A percentile compares a stretch with the other conserved stretches of the same genome.
phyloP scores from a whole-genome alignment of 1,140 invertebrate species.

The Sogatella furcifera region DNA sequence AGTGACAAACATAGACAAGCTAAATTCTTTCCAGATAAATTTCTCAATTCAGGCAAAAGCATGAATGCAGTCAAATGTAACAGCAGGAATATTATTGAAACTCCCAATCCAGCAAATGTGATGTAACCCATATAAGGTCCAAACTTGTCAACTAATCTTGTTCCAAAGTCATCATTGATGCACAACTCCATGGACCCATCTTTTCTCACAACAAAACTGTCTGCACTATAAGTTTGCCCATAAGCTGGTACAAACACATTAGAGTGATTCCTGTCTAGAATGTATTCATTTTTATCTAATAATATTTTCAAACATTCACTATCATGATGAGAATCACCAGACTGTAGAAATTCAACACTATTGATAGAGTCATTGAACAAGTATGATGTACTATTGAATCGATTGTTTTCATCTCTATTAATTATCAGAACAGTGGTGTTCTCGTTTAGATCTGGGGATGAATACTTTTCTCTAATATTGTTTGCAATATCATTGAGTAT shows the following conservation, averaged over 20 bases:
- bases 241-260: slow-evolving; percentile 33
- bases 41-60: slow-evolving; percentile 37
- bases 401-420: neutral
- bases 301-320: slow-evolving; percentile 33
- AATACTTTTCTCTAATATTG: slow-evolving; percentile 18
- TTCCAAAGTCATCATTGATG: slow-evolving; percentile 24
- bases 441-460: neutral
- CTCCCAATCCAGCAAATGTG: slow-evolving; percentile 34
- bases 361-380: neutral
- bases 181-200: slow-evolving; percentile 21
- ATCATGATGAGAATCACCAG: slow-evolving; percentile 1
- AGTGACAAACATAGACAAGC: slow-evolving; percentile 37
- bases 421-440: neutral
- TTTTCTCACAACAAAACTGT: slow-evolving; percentile 17
- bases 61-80: slow-evolving; percentile 37
- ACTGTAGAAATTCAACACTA: neutral
- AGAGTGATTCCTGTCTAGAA: slow-evolving; percentile 24
- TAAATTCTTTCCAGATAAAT: slow-evolving; percentile 42
- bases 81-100: slow-evolving; percentile 38
- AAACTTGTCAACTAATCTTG: slow-evolving; percentile 32
- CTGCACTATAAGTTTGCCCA: slow-evolving; percentile 26
- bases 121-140: slow-evolving; percentile 35
- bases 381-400: neutral
- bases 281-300: slow-evolving; percentile 33
- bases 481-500: slow-evolving; percentile 29